Evolutionary conservation across 2,888 invertebrate species (phyloP).

Genomic region (Heteromurus nitidus): DNA sequence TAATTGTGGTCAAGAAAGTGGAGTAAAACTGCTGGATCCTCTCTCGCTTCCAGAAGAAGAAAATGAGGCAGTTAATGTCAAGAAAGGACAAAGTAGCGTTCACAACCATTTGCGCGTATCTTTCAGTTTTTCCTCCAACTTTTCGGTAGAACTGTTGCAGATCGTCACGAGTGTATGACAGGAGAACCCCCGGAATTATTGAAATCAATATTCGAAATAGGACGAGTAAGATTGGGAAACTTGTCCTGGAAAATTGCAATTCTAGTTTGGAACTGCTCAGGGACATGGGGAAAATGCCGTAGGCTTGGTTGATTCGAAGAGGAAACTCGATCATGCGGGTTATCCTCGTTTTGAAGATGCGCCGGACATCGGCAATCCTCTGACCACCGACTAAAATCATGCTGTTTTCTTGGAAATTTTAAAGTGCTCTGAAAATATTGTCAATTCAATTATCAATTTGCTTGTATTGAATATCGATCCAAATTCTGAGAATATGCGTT

Average conservation of each 20-base stretch:
- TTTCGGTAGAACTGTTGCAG: too few species aligned
- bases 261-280: not conserved
- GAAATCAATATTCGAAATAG: not conserved
- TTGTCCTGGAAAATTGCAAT: not conserved
- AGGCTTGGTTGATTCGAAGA: not conserved
- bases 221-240: not conserved
- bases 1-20: not conserved
- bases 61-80: not conserved
- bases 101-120: not conserved
- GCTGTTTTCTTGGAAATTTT: too few species aligned
- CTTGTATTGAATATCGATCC: too few species aligned
- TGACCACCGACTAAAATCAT: too few species aligned
- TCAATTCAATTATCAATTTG: too few species aligned
- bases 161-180: too few species aligned
- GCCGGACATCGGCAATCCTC: too few species aligned
- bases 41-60: not conserved
- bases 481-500: too few species aligned
- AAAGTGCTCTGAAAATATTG: too few species aligned
- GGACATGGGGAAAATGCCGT: not conserved
- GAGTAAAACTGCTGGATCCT: not conserved
- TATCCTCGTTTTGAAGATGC: too few species aligned
- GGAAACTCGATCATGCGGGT: not conserved
- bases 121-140: not conserved
- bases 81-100: not conserved
- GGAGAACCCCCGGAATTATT: not conserved